phyloP scores from a whole-genome alignment of 2,797 vertebrate species.

The Parotocinclus haroldoi region DNA sequence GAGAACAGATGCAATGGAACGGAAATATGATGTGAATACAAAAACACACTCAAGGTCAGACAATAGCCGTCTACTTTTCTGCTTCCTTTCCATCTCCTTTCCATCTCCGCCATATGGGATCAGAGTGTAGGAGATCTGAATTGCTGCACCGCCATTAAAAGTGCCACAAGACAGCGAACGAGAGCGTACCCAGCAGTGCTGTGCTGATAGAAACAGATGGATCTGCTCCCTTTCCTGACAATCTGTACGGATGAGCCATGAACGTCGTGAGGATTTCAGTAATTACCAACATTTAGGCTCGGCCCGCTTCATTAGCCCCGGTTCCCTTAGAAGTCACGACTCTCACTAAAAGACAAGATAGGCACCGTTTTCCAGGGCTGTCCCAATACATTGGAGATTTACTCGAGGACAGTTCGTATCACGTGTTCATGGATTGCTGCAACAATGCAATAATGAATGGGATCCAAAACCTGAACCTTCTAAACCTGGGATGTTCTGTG shows the following conservation, averaged over 20 bases:
- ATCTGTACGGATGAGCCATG: conserved; percentile 18
- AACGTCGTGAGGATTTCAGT: conserved; percentile 7
- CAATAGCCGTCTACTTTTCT: background rate
- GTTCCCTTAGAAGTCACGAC: background rate
- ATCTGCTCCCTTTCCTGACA: conserved; percentile 10
- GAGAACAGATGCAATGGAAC: background rate
- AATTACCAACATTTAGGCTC: conserved; percentile 16
- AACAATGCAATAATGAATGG: too few relatives aligned
- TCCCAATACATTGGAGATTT: too few relatives aligned
- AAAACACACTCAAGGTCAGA: background rate
- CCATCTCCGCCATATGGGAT: conserved; percentile 11
- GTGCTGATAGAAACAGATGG: conserved; percentile 6
- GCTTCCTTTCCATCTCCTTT: background rate
- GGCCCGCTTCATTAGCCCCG: conserved; percentile 16
- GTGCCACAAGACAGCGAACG: conserved; percentile 1
- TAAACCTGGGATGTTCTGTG: too few relatives aligned
- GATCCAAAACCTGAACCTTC: too few relatives aligned
- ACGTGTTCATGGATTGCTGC: too few relatives aligned
- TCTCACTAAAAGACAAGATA: background rate
- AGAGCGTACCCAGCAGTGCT: background rate
- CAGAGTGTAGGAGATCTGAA: conserved; percentile 17
- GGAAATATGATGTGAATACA: too few relatives aligned
- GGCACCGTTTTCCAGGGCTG: background rate
- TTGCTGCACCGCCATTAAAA: conserved; percentile 34
- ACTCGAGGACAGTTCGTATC: too few relatives aligned